Base-by-base conservation (phyloP, 2,113 vertebrate genomes). In the Oreochromis niloticus region DNA sequence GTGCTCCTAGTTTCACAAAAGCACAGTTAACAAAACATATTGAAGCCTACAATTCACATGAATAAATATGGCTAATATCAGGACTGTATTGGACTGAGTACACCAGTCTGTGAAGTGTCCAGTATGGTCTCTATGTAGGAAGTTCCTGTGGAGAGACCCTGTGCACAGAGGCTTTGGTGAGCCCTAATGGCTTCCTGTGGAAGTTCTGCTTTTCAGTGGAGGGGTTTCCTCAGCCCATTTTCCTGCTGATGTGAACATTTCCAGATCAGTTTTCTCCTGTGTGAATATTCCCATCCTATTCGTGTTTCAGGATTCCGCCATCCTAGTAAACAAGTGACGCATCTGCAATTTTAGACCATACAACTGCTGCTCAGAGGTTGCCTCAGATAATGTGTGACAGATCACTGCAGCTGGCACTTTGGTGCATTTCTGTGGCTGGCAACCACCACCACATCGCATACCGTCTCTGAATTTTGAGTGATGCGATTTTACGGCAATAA, bases 231-330 rank as follows among this genome's bases (percentile, higher is more conserved):
- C 81, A 86, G 81, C 81, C 83, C 50, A 41, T 89, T 94, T 95
- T 95, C 95, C 94, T 81, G 92, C 95, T 94, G 92, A 94, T 93
- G 90, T 89, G 85, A 93, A 94, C 71, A 80, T 95, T 95, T 95
- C 92, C 91, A 94, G 52, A 91, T 89, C 83, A 79, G 41, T 22
- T 66, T 84, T 88, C 87, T 85, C 71, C 89, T 17, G 13, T 89
- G 91, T 86, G 89, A 93, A 93, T 89, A 81, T 46, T 12, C 87
- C 89, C 86, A 41, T 89, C 50, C 85, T 80, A 66, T 85, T 80
- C 73, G 46, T 57, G 81, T 80, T 80, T 81, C 43, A 86, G 73
- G 87, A 85, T 86, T 85, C 86, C 30, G 75, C 80, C n/a, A 8
- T 68, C 66, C 24, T 54, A n/a, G 79, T 61, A 90, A 91, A 90